Evolutionary conservation across 2,888 invertebrate genomes (phyloP).

Genomic region (Pristionchus japonicus): DNA sequence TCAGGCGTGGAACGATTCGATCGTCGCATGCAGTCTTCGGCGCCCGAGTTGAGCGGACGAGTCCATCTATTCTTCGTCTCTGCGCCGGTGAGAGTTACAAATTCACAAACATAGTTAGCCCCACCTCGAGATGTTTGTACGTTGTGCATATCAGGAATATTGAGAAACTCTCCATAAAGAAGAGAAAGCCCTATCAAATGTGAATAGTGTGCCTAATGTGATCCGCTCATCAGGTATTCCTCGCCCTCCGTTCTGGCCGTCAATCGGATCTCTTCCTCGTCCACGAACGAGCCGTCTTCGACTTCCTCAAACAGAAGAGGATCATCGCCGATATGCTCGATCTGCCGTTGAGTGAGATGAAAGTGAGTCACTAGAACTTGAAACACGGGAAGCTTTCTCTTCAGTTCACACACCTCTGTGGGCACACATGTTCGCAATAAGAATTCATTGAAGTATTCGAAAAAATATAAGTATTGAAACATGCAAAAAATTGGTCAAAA

Average conservation of each 20-base stretch:
- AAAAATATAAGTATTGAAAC: too few species aligned
- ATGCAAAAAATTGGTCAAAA: too few species aligned
- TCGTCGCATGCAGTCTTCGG: conserved; percentile 52
- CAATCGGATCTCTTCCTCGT: conserved; percentile 55
- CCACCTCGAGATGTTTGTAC: too few species aligned
- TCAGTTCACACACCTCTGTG: too few species aligned
- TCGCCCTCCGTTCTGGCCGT: conserved; percentile 57
- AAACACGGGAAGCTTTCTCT: too few species aligned
- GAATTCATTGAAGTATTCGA: too few species aligned
- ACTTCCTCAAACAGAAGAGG: conserved; percentile 63
- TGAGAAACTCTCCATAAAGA: too few species aligned
- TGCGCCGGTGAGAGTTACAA: conserved; percentile 60
- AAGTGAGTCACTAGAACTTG: background rate
- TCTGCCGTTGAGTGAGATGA: conserved; percentile 48
- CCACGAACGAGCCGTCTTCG: conserved; percentile 65
- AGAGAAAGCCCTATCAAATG: too few species aligned
- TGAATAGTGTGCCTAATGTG: background rate
- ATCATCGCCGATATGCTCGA: conserved; percentile 66
- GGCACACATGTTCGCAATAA: too few species aligned
- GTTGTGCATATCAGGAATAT: too few species aligned
- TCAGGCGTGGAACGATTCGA: conserved; percentile 59
- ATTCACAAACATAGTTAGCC: too few species aligned
- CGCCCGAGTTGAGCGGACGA: conserved; percentile 61
- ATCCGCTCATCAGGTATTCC: conserved; percentile 49
- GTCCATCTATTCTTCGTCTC: conserved; percentile 65